Evolutionary conservation across 2,888 invertebrate genomes (phyloP), one percentile per base, ranked within the genome.

Genomic region (Melanotus villosus): DNA sequence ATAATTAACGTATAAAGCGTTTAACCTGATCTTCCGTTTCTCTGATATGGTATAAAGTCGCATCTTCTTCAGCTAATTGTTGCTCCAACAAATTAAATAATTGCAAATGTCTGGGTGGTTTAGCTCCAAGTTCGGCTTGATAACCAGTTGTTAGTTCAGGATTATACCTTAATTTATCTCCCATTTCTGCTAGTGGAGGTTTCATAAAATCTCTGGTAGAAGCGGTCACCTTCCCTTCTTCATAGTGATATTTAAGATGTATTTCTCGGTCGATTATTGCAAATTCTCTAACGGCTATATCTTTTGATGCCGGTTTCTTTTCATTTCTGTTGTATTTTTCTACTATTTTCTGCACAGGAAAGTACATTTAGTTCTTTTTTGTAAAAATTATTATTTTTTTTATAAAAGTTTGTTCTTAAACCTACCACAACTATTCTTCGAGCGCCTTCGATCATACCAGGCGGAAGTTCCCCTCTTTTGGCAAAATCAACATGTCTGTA

Each of bases 181-280:
- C 92, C 76, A 91, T 90, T 77, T 94, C 92, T 0, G 91, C 89
- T 60, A 90, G 83, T 3, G 90, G 89, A 0, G 94, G 93, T 77
- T 93, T 93, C 1, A 87, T 84, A 75, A 90, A 94, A 56, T 85
- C 87, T 38, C 92, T 87, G 0, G 89, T 91, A 9, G 90, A 87
- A 70, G 90, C 89, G 0, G 91, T 89, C 2, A 90, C 87, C 72
- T 88, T 85, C 18, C 82, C 90, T 67, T 88, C 86, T 0, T 85
- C 89, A 75, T 91, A 91, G 75, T 92, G 92, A 78, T 89, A 91
- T 36, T 88, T 84, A 3, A 93, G 78, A 34, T 87, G 86, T 57
- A 92, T 91, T 32, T 89, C 87, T 43, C 90, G 87, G 0, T 89
- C 88, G 5, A 85, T 83, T 0, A 92, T 84, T 63, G 88, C 85